Evolutionary conservation across 1,140 invertebrate genomes (phyloP).

Genomic region (Diuraphis noxia): DNA sequence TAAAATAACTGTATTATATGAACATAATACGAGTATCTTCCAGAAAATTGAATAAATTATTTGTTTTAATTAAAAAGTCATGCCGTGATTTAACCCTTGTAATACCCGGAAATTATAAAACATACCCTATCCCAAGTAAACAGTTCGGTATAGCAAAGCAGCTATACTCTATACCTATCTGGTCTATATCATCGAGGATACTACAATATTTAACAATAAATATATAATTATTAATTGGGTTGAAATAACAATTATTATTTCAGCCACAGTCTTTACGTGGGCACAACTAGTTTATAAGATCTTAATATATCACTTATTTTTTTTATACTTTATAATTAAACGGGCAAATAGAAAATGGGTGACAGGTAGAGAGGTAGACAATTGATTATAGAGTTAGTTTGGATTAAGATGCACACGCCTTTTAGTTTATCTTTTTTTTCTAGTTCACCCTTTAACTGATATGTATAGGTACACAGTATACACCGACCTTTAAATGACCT

Average conservation of each 20-base stretch:
- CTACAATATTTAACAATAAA: no score
- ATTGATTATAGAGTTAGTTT: neutral
- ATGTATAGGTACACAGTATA: no score
- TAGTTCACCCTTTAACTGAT: neutral
- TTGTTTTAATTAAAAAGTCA: neutral
- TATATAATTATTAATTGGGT: neutral
- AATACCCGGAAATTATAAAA: neutral
- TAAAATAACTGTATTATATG: neutral
- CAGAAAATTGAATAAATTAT: neutral
- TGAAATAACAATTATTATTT: neutral
- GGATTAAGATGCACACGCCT: neutral
- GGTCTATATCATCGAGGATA: neutral
- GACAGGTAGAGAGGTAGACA: neutral
- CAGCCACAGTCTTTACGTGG: neutral
- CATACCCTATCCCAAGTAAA: neutral
- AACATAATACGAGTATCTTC: neutral
- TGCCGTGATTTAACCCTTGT: neutral
- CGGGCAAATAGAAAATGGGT: neutral
- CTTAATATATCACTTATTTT: neutral
- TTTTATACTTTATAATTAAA: neutral
- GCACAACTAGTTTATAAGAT: neutral
- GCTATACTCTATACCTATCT: neutral
- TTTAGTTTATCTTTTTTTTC: neutral
- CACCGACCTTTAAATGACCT: neutral
- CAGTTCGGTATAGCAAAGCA: neutral